phyloP scores from a whole-genome alignment of 2,888 invertebrate species.

The Cryptus armator region DNA sequence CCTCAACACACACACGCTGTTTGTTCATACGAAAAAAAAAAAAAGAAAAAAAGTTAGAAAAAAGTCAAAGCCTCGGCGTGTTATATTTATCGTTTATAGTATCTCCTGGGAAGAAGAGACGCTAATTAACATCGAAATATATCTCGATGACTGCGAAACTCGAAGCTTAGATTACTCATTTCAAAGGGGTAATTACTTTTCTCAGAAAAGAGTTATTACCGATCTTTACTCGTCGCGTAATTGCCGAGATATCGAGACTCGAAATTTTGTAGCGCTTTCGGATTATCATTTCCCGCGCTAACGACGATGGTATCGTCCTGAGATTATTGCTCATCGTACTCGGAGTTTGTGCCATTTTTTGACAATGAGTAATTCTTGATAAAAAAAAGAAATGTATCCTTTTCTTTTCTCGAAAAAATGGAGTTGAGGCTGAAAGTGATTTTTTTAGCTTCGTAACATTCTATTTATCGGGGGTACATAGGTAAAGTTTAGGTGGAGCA shows the following conservation, averaged over 20 bases:
- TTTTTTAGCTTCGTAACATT: conserved; percentile 9
- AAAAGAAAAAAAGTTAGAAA: neutral
- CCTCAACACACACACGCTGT: conserved; percentile 7
- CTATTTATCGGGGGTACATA: conserved; percentile 42
- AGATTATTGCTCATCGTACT: neutral
- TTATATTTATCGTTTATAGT: neutral
- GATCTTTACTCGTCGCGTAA: too few relatives aligned
- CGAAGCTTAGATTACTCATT: neutral
- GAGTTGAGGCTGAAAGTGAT: conserved; percentile 33
- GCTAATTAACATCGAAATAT: neutral
- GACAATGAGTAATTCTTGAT: neutral
- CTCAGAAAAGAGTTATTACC: neutral
- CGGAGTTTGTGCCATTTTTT: neutral
- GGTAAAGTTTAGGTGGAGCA: conserved; percentile 17
- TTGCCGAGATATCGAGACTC: too few relatives aligned
- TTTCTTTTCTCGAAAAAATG: neutral
- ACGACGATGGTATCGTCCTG: too few relatives aligned
- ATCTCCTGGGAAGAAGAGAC: neutral
- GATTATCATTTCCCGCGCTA: too few relatives aligned
- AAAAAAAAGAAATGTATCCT: neutral
- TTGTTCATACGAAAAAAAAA: neutral
- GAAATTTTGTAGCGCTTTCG: too few relatives aligned
- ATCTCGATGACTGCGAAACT: neutral
- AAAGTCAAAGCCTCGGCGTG: neutral
- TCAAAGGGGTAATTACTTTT: neutral